A percentile compares a stretch with the other conserved stretches of the same genome.
phyloP scores from a whole-genome alignment of 2,888 invertebrate species.

The Lapara coniferarum region DNA sequence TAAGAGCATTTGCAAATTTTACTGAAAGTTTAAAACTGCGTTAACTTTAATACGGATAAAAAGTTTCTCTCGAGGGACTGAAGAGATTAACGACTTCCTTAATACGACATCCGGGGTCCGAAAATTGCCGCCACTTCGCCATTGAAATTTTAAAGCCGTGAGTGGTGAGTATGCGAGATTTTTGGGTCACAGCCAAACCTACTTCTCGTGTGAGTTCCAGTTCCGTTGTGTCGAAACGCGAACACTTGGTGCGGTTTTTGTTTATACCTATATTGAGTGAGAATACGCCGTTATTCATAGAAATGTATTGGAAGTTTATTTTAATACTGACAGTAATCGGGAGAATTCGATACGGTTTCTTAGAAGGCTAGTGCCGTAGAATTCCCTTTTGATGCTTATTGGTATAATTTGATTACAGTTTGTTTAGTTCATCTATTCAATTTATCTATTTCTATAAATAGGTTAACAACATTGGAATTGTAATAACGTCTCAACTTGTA shows the following conservation, averaged over 20 bases:
- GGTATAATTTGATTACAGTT: too few relatives aligned
- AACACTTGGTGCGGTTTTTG: slow-evolving; percentile 5
- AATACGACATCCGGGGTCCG: slow-evolving; percentile 18
- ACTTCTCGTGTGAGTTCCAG: slow-evolving; percentile 13
- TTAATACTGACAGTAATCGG: too few relatives aligned
- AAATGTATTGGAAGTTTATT: too few relatives aligned
- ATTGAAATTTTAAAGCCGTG: not conserved
- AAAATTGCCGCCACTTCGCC: slow-evolving; percentile 15
- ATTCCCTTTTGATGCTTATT: too few relatives aligned
- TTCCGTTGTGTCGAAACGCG: slow-evolving; percentile 18
- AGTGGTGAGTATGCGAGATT: slow-evolving; percentile 10
- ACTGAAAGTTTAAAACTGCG: not conserved
- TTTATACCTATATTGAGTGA: not conserved
- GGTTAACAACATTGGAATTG: too few relatives aligned
- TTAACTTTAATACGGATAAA: slow-evolving; percentile 4
- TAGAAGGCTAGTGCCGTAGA: too few relatives aligned
- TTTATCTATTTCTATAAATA: too few relatives aligned
- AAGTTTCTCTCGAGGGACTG: slow-evolving; percentile 3
- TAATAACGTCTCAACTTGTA: not conserved
- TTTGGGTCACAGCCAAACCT: slow-evolving; percentile 24
- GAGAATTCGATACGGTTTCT: too few relatives aligned
- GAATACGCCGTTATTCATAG: too few relatives aligned
- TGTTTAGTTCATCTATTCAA: too few relatives aligned
- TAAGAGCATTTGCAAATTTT: not conserved
- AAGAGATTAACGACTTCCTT: slow-evolving; percentile 22